These are phyloP conservation scores for Xylocopa sonorina DNA, from an alignment of 1,140 invertebrate species.

Conservation along the genomic window DNA sequence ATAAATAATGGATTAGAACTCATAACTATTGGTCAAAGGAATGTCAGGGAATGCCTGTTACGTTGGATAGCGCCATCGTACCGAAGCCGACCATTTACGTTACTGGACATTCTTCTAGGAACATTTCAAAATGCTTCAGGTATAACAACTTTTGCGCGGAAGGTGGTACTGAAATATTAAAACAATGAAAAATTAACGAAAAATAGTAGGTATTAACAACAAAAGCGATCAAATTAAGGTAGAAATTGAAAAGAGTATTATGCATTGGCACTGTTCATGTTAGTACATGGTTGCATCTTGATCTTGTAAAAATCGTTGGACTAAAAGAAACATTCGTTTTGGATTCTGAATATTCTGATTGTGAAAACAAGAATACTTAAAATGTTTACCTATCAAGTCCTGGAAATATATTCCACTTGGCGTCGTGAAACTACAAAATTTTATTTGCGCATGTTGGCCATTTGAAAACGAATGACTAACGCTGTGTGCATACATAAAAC, in stretches of 20 bases:
- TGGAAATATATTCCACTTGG: not conserved
- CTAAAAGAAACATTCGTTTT: not conserved
- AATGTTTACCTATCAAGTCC: too few species aligned
- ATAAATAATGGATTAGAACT: conserved; percentile 27
- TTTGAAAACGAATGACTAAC: conserved; percentile 2
- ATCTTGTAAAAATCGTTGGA: not conserved
- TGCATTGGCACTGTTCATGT: not conserved
- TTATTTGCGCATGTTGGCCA: not conserved
- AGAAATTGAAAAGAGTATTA: not conserved
- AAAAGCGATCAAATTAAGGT: not conserved
- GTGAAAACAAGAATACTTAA: too few species aligned
- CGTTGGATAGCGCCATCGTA: not conserved
- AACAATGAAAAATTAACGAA: not conserved
- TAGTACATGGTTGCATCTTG: not conserved
- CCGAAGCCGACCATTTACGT: not conserved
- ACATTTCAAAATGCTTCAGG: not conserved
- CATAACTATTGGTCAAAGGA: not conserved
- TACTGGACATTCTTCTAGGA: not conserved
- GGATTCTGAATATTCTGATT: not conserved
- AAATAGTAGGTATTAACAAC: not conserved
- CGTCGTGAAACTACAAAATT: not conserved
- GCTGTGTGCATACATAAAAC: not conserved
- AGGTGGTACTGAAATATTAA: not conserved
- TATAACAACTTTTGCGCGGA: not conserved
- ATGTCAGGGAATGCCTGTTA: not conserved